Evolutionary conservation across 2,888 invertebrate genomes (phyloP), one percentile per base, ranked within the genome.

Genomic region (Catocala nupta): DNA sequence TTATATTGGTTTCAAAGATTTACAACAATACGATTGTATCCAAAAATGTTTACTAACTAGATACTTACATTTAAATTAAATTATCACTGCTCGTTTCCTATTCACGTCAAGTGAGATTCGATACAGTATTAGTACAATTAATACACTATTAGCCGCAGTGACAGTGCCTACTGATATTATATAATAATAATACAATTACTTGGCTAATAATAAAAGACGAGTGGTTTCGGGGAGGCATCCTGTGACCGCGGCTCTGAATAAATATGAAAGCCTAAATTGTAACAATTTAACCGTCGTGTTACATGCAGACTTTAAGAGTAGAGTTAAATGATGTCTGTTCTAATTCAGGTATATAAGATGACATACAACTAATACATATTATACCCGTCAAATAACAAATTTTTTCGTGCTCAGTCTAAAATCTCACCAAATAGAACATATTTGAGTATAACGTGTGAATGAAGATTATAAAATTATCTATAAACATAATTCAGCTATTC

Each of bases 1-100:
- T 86, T 86, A 83, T 88, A 88, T 90, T 90, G 81, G 81, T 90
- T 87, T 81, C 77, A 85, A 86, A 85, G 86, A 84, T 84, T 86
- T 87, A 89, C 90, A 90, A 89, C 88, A 90, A 89, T 87, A 89
- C 81, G 82, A 86, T 89, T 83, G 88, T 89, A 87, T 90, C 86
- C 87, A 89, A 90, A 91, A 88, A 74, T 83, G 79, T 87, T 39
- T 83, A 78, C 85, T 86, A 87, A 77, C 83, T 88, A 86, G 75
- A 67, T 81, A 82, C 86, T 88, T 88, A 90, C 60, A 60, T 82
- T 86, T 86, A 84, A 82, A 83, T 87, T 88, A 89, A 87, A 87
- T 84, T 87, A 90, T 86, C 87, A 86, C 86, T 87, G 84, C 71
- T 84, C 81, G 81, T 82, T 82, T 83, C 73, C 67, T 73, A 80